These are phyloP conservation scores for Tyria jacobaeae DNA, from an alignment of 2,888 invertebrate species.

Conservation along the genomic window DNA sequence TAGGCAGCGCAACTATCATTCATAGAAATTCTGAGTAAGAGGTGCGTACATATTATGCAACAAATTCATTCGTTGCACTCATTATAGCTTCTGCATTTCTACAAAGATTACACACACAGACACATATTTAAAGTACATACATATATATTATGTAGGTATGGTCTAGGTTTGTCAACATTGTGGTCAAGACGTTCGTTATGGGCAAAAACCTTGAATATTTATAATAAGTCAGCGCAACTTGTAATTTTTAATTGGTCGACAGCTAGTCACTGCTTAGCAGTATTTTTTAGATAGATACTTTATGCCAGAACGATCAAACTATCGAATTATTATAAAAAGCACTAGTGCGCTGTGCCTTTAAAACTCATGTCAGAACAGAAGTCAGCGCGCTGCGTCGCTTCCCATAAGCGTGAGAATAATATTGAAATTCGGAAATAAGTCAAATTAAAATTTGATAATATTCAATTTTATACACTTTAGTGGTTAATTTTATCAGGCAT, in stretches of 20 bases:
- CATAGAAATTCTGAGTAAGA: conserved; percentile 16
- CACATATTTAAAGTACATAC: no score
- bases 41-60: conserved; percentile 5
- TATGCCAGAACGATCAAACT: no score
- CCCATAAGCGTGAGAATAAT: neutral
- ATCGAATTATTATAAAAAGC: no score
- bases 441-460: neutral
- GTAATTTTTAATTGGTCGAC: no score
- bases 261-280: no score
- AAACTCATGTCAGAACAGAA: neutral
- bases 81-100: neutral
- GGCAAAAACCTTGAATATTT: no score
- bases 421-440: neutral
- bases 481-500: no score
- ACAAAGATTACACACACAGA: neutral
- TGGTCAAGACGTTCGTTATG: neutral
- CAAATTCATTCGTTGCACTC: neutral
- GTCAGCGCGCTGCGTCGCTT: neutral
- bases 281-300: no score
- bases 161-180: neutral
- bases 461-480: neutral
- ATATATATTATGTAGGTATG: neutral
- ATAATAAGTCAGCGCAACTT: no score
- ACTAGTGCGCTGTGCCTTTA: no score
- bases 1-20: conserved; percentile 26